Conservation (phyloP, 2,888 invertebrate species). For the Matsumyia berberina region DNA sequence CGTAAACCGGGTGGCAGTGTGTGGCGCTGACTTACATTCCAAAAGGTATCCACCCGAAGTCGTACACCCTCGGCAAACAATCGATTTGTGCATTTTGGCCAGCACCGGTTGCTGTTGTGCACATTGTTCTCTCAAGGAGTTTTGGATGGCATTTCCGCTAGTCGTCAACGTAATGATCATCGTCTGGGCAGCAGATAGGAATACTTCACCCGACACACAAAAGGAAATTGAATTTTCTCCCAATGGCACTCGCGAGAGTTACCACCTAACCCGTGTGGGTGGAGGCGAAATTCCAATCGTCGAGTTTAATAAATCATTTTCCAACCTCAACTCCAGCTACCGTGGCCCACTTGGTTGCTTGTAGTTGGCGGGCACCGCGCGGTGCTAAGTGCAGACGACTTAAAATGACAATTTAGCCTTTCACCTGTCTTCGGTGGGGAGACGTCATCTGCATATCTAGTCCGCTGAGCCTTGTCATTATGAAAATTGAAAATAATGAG, state of each 20-base stretch:
- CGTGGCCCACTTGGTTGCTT: conserved; percentile 63
- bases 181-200: neutral
- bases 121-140: conserved; percentile 6
- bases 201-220: neutral
- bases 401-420: conserved; percentile 66
- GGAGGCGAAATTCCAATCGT: conserved; percentile 19
- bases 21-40: conserved; percentile 67
- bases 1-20: conserved; percentile 71
- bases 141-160: neutral
- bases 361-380: no score
- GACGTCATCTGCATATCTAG: conserved; percentile 59
- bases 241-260: neutral
- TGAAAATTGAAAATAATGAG: conserved; percentile 71
- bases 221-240: conserved; percentile 35
- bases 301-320: conserved; percentile 10
- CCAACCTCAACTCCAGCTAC: neutral
- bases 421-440: conserved; percentile 52
- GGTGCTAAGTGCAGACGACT: conserved; percentile 21
- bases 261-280: conserved; percentile 6
- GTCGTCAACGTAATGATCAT: conserved; percentile 15
- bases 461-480: conserved; percentile 40
- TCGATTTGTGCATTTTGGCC: conserved; percentile 47
- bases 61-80: neutral
- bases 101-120: conserved; percentile 15
- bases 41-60: conserved; percentile 45